Base-by-base conservation (phyloP, 2,888 invertebrate species). In the Sicus ferrugineus region DNA sequence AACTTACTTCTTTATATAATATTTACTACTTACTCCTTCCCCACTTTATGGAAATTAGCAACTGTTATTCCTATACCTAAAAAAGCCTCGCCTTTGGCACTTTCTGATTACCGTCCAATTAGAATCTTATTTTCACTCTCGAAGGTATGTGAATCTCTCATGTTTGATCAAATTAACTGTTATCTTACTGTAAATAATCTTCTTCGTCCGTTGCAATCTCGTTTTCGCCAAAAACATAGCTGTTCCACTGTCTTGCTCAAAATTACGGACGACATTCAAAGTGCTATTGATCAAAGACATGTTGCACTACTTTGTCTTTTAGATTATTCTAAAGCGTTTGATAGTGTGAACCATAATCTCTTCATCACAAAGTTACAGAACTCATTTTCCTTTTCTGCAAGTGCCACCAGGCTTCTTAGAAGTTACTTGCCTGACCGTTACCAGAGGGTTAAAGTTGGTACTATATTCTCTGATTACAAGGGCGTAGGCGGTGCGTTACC, bases 101-200 rank as follows among this genome's bases (percentile, higher is more conserved):
- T 38, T 38, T 48, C 1, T 48, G 48, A 48, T 19, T 48, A 14
- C n/a, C 48, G 48, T 48, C 48, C 48, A 7, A 34, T 34, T 16
- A 48, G 48, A 16, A 48, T 48, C n/a, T 48, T 48, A n/a, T 19
- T n/a, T 16, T 48, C 48, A 19, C n/a, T 48, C 14, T 48, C 48
- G 48, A 48, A 48, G n/a, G n/a, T 48, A 19, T 48, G 48, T 48
- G 48, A 48, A 48, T 48, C 48, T 16, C 48, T 48, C n/a, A 48
- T 48, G 48, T 48, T n/a, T 14, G 48, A 48, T 16, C 48, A 48
- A 48, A 48, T 48, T 16, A 19, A 48, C n/a, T 48, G 6, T 48
- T 48, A 48, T 48, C 48, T 48, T n/a, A 16, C 48, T 19, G 7
- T 7, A 7, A 38, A 38, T 9, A 38, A 38, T 38, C 14, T 38